Base-by-base conservation (phyloP, 2,888 invertebrate genomes). In the Cheilosia grossa region DNA sequence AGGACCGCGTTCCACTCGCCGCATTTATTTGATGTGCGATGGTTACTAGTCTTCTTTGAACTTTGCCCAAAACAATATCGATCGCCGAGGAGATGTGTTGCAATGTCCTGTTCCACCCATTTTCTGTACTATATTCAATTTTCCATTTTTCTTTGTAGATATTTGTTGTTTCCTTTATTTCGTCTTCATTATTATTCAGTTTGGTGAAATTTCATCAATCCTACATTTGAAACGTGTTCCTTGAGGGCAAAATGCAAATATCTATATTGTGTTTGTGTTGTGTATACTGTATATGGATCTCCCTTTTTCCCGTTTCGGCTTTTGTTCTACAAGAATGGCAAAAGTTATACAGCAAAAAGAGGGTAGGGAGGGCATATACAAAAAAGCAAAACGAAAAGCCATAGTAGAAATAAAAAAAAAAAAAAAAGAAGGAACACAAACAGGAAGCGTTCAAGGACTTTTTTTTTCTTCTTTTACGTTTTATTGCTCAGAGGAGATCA, bases 171-270 rank as follows among this genome's bases (percentile, higher is more conserved):
- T 27, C 44, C 30, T 47, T 58, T 37, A 19, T 13, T 17, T 53
- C 54, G 40, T 49, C 66, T 47, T 72, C 70, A 54, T 66, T 77
- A 61, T 77, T 77, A 77, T 82, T 82, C 66, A 80, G 80, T 74
- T 80, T 74, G 19, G 49, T 54, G 33, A 54, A 66, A 82, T 66
- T 82, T 61, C 72, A 82, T 82, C 78, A 82, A 78, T 82, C 61
- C 49, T 51, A 49, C 70, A 82, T 66, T 77, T 72, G 54, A 40
- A 61, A 77, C 77, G 72, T 77, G 64, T 72, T 82, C 47, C 70
- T 67, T n/a, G 72, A 82, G 66, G 64, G 72, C 42, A 61, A 82
- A 77, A 74, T 80, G 74, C 40, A 80, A 80, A 67, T 80, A 80
- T 30, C 30, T 30, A 30, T 30, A 30, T 30, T 30, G 30, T 9